These are phyloP conservation scores for Channallabes apus DNA, from an alignment of 2,797 vertebrate genomes.

Conservation along the genomic window DNA sequence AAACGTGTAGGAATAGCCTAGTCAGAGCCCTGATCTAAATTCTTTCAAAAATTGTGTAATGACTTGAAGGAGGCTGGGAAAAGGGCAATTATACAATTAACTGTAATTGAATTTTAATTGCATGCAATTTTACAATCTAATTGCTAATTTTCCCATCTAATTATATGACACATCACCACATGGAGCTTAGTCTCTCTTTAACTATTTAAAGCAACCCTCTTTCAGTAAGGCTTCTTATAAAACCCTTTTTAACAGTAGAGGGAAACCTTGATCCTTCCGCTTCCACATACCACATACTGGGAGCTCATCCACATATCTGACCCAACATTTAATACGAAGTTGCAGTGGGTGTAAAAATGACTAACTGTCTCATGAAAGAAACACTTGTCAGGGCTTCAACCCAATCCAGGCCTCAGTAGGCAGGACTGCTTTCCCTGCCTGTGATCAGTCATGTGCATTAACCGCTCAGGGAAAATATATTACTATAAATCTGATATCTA, in stretches of 20 bases:
- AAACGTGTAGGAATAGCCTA: no score
- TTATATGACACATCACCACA: constrained; percentile 9
- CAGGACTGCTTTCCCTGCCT: constrained; percentile 61
- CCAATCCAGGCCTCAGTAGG: constrained; percentile 59
- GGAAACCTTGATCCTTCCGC: constrained; percentile 63
- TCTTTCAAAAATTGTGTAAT: no score
- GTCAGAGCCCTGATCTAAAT: no score
- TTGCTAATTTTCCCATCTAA: not conserved
- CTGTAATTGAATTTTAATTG: no score
- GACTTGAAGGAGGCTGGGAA: no score
- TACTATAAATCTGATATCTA: not conserved
- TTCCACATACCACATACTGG: constrained; percentile 37
- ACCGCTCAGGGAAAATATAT: constrained; percentile 45
- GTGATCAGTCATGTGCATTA: constrained; percentile 62
- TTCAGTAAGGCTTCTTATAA: not conserved
- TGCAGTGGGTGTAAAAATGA: constrained; percentile 60
- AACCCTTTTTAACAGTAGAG: constrained; percentile 63
- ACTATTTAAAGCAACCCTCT: constrained; percentile 16
- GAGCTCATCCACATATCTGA: constrained; percentile 45
- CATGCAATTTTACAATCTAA: no score
- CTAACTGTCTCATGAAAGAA: constrained; percentile 64
- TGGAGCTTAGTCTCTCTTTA: not conserved
- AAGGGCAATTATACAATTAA: no score
- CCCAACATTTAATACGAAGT: constrained; percentile 53
- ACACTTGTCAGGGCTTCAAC: constrained; percentile 68